A percentile compares a stretch with the other conserved stretches of the same genome.
Evolutionary conservation across 2,888 invertebrate genomes (phyloP).

Genomic region (Smittia sp.): DNA sequence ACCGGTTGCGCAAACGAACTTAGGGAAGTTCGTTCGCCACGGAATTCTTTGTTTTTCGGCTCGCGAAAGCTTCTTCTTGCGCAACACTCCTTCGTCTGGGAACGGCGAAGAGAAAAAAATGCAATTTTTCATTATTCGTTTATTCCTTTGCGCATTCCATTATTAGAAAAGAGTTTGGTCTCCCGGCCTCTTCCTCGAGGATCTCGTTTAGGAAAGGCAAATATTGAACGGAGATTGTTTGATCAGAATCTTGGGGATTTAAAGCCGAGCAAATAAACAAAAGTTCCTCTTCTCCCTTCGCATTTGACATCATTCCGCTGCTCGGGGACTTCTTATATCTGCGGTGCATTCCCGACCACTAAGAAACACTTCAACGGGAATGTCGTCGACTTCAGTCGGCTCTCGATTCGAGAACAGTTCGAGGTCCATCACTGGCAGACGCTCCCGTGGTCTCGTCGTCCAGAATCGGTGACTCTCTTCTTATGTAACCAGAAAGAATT

Average conservation of each 20-base stretch:
- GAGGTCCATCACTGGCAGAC: too few species aligned
- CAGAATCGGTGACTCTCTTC: background rate
- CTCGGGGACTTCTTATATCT: too few species aligned
- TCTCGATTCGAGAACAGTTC: too few species aligned
- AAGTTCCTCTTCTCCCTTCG: background rate
- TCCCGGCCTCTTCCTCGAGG: background rate
- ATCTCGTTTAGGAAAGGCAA: conserved; percentile 6
- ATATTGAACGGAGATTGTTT: background rate
- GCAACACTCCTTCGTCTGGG: conserved; percentile 40
- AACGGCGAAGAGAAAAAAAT: background rate
- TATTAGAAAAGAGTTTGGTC: background rate
- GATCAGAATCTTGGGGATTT: background rate
- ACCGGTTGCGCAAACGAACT: background rate
- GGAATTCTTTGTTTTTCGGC: background rate
- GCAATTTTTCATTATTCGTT: too few species aligned
- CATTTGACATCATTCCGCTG: background rate
- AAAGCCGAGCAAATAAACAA: background rate
- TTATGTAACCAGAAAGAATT: conserved; percentile 6
- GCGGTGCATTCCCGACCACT: background rate
- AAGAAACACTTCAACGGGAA: conserved; percentile 8
- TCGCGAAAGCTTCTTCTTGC: background rate
- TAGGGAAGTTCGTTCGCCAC: background rate
- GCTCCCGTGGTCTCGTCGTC: too few species aligned
- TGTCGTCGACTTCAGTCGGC: too few species aligned
- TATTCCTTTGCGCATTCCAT: background rate